These are phyloP conservation scores for Erinaceus europaeus DNA, from an alignment of 2,113 vertebrate species.

Conservation along the genomic window DNA sequence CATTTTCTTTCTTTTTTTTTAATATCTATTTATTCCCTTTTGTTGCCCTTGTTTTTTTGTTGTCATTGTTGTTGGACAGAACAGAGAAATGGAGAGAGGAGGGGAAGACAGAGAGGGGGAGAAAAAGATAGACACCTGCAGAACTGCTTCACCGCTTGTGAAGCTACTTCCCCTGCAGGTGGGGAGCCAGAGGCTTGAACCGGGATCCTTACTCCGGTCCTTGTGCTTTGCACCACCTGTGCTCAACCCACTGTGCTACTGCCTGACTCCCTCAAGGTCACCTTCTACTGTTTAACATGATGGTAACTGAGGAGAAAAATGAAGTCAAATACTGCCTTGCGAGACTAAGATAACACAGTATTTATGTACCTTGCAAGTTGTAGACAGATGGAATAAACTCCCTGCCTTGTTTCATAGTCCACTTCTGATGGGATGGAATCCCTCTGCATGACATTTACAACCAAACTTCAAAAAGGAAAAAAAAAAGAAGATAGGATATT, in stretches of 20 bases:
- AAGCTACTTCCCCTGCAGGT: no score
- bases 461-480: slow-evolving; percentile 87
- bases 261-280: no score
- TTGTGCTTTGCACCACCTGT: no score
- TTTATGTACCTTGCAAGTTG: slow-evolving; percentile 92
- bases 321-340: not conserved
- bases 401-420: slow-evolving; percentile 98
- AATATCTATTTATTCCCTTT: no score
- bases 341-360: not conserved
- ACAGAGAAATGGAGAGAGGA: no score
- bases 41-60: no score
- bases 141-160: accelerated
- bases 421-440: slow-evolving; percentile 98
- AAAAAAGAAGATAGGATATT: slow-evolving; percentile 39
- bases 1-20: no score
- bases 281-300: not conserved
- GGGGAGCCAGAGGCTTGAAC: no score
- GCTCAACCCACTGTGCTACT: no score
- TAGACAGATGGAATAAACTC: slow-evolving; percentile 98
- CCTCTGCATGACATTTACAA: slow-evolving; percentile 99
- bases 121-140: not conserved
- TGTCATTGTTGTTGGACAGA: no score
- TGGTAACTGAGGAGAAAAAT: not conserved
- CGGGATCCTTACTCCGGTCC: no score
- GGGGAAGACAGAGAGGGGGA: no score